These are phyloP conservation scores for Falco punctatus DNA, from an alignment of 2,113 vertebrate genomes.

Conservation along the genomic window DNA sequence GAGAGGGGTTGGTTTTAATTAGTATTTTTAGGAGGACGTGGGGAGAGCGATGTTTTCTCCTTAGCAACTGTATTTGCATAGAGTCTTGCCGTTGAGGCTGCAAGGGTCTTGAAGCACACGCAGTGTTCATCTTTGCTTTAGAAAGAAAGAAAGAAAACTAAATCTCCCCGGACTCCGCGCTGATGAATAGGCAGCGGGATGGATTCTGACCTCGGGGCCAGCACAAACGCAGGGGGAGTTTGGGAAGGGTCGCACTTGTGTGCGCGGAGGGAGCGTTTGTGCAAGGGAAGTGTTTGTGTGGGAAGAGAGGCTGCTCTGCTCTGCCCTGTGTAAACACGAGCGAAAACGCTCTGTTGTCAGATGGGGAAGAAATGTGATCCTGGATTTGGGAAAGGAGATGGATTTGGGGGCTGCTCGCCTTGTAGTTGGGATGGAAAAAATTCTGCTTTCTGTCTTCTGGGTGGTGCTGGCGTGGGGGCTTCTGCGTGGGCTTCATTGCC, in stretches of 20 bases:
- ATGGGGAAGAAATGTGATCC: neutral
- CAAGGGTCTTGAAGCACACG: neutral
- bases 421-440: neutral
- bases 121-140: neutral
- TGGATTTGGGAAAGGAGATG: constrained; percentile 34
- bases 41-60: constrained; percentile 58
- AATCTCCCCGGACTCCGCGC: neutral
- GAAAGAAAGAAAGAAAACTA: neutral
- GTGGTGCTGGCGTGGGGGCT: neutral
- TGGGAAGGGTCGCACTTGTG: neutral
- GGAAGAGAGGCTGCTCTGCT: neutral
- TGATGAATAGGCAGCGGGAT: neutral
- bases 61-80: constrained; percentile 68
- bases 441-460: constrained; percentile 16
- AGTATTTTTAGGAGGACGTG: neutral
- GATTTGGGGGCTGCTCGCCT: constrained; percentile 33
- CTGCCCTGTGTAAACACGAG: neutral
- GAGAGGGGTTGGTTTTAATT: neutral
- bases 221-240: neutral
- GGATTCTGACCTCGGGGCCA: neutral
- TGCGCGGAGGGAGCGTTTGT: neutral
- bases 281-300: neutral
- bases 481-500: constrained; percentile 37
- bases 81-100: constrained; percentile 2
- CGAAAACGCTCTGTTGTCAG: neutral